These are phyloP conservation scores for Camponotus vicinus DNA, from an alignment of 1,140 invertebrate species.

Conservation along the genomic window DNA sequence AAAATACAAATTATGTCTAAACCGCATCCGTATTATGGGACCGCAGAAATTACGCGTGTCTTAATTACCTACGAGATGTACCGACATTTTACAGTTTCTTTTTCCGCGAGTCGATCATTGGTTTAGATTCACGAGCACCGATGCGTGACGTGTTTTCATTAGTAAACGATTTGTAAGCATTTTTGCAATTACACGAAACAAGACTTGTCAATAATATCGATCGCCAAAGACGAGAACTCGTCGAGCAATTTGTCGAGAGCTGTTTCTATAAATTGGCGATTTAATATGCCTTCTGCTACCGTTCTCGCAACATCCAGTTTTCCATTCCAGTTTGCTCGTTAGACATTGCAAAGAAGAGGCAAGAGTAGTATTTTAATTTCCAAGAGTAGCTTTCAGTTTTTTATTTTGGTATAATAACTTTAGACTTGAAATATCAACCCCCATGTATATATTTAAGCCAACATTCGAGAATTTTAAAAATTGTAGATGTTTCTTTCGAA, in stretches of 20 bases:
- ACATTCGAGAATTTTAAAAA: too few relatives aligned
- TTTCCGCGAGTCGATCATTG: constrained; percentile 42
- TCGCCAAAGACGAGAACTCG: neutral
- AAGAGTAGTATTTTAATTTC: neutral
- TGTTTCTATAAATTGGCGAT: constrained; percentile 1
- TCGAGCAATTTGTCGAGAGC: constrained; percentile 18
- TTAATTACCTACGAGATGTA: constrained; percentile 49
- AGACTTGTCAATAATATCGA: constrained; percentile 7
- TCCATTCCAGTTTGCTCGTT: constrained; percentile 31
- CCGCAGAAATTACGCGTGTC: constrained; percentile 38
- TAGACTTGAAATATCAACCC: neutral
- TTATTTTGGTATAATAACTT: constrained; percentile 5
- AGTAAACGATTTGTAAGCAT: constrained; percentile 10
- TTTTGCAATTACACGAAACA: constrained; percentile 53
- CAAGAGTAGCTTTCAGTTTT: constrained; percentile 28
- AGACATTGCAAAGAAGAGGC: neutral
- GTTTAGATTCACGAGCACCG: constrained; percentile 60
- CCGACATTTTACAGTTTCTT: neutral
- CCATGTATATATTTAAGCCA: too few relatives aligned
- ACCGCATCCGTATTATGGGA: neutral
- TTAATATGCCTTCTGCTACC: neutral
- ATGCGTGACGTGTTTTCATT: constrained; percentile 69
- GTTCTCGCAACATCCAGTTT: constrained; percentile 18
- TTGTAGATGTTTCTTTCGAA: too few relatives aligned
- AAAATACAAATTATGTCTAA: neutral